Conservation (phyloP, 2,797 vertebrate genomes). For the Sphenodon punctatus region DNA sequence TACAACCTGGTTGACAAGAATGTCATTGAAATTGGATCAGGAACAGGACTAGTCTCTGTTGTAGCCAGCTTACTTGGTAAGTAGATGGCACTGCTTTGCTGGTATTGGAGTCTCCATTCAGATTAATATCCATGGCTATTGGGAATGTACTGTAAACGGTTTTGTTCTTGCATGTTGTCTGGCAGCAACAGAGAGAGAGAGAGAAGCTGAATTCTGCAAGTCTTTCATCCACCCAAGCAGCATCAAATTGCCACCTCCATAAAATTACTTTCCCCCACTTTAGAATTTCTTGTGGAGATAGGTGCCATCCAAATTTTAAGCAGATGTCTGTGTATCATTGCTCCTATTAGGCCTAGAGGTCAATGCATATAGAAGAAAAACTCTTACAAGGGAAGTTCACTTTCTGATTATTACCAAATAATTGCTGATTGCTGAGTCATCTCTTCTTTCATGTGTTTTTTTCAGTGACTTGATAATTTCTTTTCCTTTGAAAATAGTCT, state of each 20-base stretch:
- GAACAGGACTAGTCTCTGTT: constrained; percentile 92
- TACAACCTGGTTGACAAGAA: constrained; percentile 87
- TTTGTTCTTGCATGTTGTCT: neutral
- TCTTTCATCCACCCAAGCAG: neutral
- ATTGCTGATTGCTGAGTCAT: neutral
- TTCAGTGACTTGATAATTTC: constrained; percentile 11
- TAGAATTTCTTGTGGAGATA: neutral
- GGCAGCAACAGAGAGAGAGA: neutral
- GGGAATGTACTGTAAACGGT: neutral
- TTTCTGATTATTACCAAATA: neutral
- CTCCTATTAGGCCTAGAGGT: neutral
- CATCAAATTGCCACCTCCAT: neutral
- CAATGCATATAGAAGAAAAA: neutral
- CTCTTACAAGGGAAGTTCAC: neutral
- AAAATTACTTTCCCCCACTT: neutral
- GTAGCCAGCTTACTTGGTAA: constrained; percentile 92
- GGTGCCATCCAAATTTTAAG: neutral
- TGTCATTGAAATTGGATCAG: constrained; percentile 95
- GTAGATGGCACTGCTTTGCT: constrained; percentile 39
- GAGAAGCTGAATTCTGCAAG: neutral
- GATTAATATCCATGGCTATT: neutral
- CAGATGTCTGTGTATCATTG: neutral
- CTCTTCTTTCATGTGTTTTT: neutral
- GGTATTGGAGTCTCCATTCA: neutral
- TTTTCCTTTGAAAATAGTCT: too few relatives aligned